Evolutionary conservation across 2,888 invertebrate species (phyloP).

Genomic region (Ormyrus thymus): DNA sequence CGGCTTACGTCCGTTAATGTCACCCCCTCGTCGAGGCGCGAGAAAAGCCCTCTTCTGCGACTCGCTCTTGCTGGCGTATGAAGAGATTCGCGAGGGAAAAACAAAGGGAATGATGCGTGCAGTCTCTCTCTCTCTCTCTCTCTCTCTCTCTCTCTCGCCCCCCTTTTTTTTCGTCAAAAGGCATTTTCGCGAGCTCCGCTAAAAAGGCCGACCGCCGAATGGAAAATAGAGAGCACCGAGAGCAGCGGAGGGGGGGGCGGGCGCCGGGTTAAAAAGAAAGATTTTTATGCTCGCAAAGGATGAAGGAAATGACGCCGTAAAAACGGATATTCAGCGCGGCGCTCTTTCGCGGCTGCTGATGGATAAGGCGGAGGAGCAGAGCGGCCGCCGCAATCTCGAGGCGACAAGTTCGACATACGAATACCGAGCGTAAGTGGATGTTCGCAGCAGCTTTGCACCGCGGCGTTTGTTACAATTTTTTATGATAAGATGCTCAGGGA

Average conservation of each 20-base stretch:
- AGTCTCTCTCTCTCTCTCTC: background rate
- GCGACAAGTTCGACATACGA: background rate
- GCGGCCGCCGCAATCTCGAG: background rate
- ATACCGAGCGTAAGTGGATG: background rate
- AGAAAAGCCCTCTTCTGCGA: too few relatives aligned
- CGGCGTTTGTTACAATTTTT: background rate
- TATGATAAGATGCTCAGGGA: constrained; percentile 9
- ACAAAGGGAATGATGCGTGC: background rate
- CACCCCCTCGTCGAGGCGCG: too few relatives aligned
- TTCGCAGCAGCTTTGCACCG: background rate
- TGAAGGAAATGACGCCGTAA: constrained; percentile 10
- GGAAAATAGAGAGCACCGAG: too few relatives aligned
- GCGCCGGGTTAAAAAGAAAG: background rate
- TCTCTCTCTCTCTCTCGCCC: background rate
- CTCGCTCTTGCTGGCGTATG: too few relatives aligned
- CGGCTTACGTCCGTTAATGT: too few relatives aligned
- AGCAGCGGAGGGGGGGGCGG: too few relatives aligned
- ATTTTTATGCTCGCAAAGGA: constrained; percentile 20
- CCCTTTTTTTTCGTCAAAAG: background rate
- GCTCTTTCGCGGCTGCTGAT: background rate
- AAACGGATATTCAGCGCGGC: constrained; percentile 17
- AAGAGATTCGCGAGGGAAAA: too few relatives aligned
- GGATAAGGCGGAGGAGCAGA: background rate
- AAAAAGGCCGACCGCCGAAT: background rate
- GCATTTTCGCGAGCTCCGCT: background rate